phyloP scores from a whole-genome alignment of 2,113 vertebrate species.

The Zootoca vivipara region DNA sequence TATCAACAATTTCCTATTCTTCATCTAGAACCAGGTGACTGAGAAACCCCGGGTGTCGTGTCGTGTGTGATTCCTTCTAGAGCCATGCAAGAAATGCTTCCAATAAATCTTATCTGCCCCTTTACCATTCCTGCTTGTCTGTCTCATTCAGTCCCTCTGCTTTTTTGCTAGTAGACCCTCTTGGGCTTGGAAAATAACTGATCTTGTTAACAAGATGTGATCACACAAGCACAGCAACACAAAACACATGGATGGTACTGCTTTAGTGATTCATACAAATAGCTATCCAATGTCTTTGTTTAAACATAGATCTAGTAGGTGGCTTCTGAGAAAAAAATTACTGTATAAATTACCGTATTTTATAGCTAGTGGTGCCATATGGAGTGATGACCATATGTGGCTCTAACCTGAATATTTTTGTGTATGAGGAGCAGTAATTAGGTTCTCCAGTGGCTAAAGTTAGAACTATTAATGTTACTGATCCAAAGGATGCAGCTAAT shows the following conservation, averaged over 20 bases:
- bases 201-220: conserved; percentile 36
- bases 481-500: not conserved
- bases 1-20: conserved; percentile 87
- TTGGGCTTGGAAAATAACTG: conserved; percentile 30
- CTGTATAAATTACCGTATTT: conserved; percentile 11
- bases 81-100: conserved; percentile 66
- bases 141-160: conserved; percentile 62
- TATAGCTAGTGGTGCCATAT: not conserved
- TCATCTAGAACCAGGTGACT: conserved; percentile 92
- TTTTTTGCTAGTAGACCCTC: conserved; percentile 68
- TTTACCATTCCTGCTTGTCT: conserved; percentile 65
- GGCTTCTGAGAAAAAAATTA: conserved; percentile 26
- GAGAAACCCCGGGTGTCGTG: conserved; percentile 60
- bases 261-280: not conserved
- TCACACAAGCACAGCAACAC: not conserved
- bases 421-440: not conserved
- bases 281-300: conserved; percentile 26
- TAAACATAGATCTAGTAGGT: not conserved
- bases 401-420: not conserved
- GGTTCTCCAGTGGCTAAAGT: not conserved
- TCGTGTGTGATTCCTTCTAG: conserved; percentile 68
- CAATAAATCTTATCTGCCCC: conserved; percentile 50
- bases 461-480: not conserved
- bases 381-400: not conserved
- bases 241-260: not conserved